These are phyloP conservation scores for Meloe dianella DNA, from an alignment of 2,888 invertebrate genomes.

Conservation along the genomic window DNA sequence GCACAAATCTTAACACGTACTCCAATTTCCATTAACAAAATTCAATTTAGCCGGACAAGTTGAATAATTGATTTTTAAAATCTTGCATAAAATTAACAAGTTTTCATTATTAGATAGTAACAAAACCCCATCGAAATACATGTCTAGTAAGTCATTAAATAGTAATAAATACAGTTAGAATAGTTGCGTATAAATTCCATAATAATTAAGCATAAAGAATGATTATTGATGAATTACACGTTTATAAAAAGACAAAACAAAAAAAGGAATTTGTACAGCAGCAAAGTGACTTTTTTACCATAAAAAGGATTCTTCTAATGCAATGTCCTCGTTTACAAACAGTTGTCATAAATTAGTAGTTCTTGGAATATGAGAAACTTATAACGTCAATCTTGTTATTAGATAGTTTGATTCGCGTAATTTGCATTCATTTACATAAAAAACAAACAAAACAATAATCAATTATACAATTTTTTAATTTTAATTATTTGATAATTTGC, in stretches of 20 bases:
- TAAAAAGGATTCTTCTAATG: constrained; percentile 16
- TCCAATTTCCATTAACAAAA: constrained; percentile 2
- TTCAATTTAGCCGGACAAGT: constrained; percentile 3
- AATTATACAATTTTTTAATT: neutral
- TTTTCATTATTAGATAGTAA: neutral
- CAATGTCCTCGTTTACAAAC: constrained; percentile 49
- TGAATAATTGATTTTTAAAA: neutral
- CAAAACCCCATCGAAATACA: too few species aligned
- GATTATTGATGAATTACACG: constrained; percentile 1
- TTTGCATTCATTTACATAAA: constrained; percentile 48
- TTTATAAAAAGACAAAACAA: neutral
- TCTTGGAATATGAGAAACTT: constrained; percentile 50
- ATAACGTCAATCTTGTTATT: constrained; percentile 48
- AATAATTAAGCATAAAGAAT: constrained; percentile 6
- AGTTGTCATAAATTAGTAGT: constrained; percentile 54
- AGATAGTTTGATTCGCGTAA: constrained; percentile 45
- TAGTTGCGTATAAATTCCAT: neutral
- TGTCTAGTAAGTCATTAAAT: neutral
- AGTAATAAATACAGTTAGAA: constrained; percentile 1
- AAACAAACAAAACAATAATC: neutral
- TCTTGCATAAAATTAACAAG: constrained; percentile 7
- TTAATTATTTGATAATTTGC: neutral
- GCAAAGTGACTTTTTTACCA: constrained; percentile 4
- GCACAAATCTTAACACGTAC: neutral
- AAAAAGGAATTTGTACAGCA: neutral